Conservation (phyloP, 2,888 invertebrate species). For the Fragum sueziense region DNA sequence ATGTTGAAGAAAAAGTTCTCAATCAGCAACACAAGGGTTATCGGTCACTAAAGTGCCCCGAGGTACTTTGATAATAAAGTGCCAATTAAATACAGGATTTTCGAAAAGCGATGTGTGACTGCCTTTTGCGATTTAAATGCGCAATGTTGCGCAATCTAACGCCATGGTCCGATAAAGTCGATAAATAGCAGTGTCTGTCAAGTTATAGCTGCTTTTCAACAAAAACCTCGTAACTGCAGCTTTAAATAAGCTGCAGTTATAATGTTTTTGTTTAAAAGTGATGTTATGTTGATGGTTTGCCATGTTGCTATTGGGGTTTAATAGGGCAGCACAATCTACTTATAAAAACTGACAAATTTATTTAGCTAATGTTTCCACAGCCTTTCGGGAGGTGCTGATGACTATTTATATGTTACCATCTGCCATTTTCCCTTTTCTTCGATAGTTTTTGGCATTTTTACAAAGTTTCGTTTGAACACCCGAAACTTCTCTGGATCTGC, state of each 20-base stretch:
- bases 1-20: no score
- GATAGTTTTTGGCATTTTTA: not conserved
- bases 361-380: conserved; percentile 17
- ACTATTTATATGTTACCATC: not conserved
- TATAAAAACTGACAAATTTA: conserved; percentile 6
- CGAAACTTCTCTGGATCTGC: no score
- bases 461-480: no score
- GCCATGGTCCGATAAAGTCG: conserved; percentile 3
- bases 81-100: conserved; percentile 18
- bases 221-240: no score
- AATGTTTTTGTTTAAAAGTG: no score
- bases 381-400: not conserved
- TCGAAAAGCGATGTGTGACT: conserved; percentile 6
- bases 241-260: no score
- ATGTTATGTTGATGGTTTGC: no score
- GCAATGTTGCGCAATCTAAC: conserved; percentile 1
- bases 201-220: not conserved
- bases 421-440: not conserved
- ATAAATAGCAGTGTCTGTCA: conserved; percentile 1
- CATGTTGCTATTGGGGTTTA: not conserved
- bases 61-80: conserved; percentile 6
- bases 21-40: no score
- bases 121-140: not conserved
- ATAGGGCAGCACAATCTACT: not conserved
- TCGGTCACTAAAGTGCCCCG: no score